These are phyloP conservation scores for Ephydatia muelleri DNA, from an alignment of 37 sponge, comb jelly and placozoan genomes.

Conservation along the genomic window DNA sequence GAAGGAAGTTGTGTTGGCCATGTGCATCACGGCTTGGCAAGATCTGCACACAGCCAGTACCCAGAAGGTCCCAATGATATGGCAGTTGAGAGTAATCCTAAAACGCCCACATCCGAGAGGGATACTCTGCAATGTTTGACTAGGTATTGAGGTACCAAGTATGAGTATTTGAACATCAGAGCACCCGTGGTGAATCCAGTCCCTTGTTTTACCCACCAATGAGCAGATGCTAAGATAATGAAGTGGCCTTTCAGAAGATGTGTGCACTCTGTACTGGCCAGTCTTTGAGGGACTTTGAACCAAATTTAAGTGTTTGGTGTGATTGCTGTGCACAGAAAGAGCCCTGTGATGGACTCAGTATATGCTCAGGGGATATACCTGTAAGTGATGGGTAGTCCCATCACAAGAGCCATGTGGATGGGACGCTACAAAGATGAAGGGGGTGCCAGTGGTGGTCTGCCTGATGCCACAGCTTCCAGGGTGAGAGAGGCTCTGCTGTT, in stretches of 20 bases:
- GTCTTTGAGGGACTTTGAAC: neutral
- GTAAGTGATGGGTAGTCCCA: no score
- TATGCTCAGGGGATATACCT: neutral
- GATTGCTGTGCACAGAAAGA: no score
- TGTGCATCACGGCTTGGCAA: constrained; percentile 54
- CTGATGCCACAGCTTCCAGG: neutral
- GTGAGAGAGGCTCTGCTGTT: neutral
- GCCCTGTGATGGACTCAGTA: no score
- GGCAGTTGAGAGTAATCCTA: constrained; percentile 27
- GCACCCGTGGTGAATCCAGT: neutral
- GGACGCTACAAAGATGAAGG: constrained; percentile 24
- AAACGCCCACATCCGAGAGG: constrained; percentile 36
- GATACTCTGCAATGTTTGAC: neutral
- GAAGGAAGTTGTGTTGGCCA: neutral
- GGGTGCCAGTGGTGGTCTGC: constrained; percentile 5
- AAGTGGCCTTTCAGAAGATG: neutral
- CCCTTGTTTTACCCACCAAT: neutral
- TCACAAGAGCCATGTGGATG: neutral
- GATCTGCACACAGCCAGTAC: constrained; percentile 44
- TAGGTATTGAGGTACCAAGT: neutral
- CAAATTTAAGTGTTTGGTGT: neutral
- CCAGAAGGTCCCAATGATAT: constrained; percentile 5
- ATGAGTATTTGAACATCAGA: neutral
- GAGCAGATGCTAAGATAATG: constrained; percentile 3
- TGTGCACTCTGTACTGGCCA: neutral